Evolutionary conservation across 2,797 vertebrate species (phyloP).

Genomic region (Arnoldichthys spilopterus): DNA sequence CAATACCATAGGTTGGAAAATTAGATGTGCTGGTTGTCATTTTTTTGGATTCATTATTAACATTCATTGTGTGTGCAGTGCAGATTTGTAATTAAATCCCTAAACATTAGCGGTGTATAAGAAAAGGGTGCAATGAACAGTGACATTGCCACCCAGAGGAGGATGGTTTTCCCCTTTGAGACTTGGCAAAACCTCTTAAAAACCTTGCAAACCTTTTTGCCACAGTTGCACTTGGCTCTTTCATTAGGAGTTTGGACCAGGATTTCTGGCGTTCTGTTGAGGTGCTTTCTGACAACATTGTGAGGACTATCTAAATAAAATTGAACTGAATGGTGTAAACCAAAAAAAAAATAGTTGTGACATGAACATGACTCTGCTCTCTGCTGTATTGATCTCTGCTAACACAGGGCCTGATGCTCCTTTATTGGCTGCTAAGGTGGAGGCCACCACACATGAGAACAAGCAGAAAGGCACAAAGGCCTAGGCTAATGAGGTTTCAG

Average conservation of each 20-base stretch:
- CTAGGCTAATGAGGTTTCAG: conserved; percentile 58
- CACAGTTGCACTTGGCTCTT: background rate
- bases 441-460: conserved; percentile 48
- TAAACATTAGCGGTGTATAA: too few species aligned
- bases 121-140: background rate
- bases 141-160: background rate
- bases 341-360: conserved; percentile 20
- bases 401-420: conserved; percentile 37
- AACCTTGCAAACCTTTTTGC: background rate
- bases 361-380: background rate
- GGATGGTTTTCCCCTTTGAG: background rate
- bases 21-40: background rate
- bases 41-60: background rate
- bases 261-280: background rate
- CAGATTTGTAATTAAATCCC: background rate
- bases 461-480: conserved; percentile 57
- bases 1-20: too few species aligned
- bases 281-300: conserved; percentile 6
- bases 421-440: conserved; percentile 34
- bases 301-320: conserved; percentile 1
- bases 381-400: conserved; percentile 16
- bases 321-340: conserved; percentile 20
- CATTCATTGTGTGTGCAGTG: background rate
- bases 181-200: background rate
- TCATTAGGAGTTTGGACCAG: background rate